Percentiles rank a stretch among this genome's conserved stretches.
Evolutionary conservation across 1,140 invertebrate species (phyloP).

Genomic region (Zaprionus inermis): DNA sequence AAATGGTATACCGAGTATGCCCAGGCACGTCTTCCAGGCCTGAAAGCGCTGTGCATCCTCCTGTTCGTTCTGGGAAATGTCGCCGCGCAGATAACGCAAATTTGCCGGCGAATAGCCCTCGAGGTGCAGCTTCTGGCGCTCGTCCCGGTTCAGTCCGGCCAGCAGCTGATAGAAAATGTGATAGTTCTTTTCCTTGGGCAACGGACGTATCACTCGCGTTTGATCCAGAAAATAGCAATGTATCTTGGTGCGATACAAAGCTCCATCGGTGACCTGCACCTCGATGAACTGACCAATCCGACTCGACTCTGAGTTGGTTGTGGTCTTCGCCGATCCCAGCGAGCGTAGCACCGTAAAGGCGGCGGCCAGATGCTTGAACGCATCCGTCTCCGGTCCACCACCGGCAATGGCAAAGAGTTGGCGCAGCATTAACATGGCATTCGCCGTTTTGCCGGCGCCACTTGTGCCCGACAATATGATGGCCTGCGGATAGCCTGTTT

Average conservation of each 20-base stretch:
- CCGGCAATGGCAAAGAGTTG: constrained; percentile 97
- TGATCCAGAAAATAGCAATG: constrained; percentile 97
- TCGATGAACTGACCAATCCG: constrained; percentile 98
- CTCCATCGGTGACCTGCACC: constrained; percentile 97
- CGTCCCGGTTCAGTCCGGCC: constrained; percentile 93
- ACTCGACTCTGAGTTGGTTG: constrained; percentile 95
- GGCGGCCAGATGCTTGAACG: constrained; percentile 97
- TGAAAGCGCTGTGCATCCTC: constrained; percentile 92
- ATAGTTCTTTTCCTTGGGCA: constrained; percentile 96
- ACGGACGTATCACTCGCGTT: constrained; percentile 93
- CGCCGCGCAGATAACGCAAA: constrained; percentile 91
- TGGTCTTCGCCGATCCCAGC: constrained; percentile 95
- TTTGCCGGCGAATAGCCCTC: constrained; percentile 93
- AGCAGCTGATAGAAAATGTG: constrained; percentile 99
- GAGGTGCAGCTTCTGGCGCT: constrained; percentile 93
- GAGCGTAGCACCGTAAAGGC: constrained; percentile 96
- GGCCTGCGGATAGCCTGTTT: constrained; percentile 97
- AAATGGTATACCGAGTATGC: constrained; percentile 96
- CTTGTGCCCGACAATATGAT: constrained; percentile 96
- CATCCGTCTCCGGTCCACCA: constrained; percentile 96
- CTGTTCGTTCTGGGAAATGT: constrained; percentile 89
- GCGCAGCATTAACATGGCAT: constrained; percentile 94
- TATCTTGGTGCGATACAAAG: constrained; percentile 97
- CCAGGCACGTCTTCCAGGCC: constrained; percentile 95
- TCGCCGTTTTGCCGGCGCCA: constrained; percentile 97